phyloP scores from a whole-genome alignment of 2,888 invertebrate genomes.

The Spisula subtruncata region DNA sequence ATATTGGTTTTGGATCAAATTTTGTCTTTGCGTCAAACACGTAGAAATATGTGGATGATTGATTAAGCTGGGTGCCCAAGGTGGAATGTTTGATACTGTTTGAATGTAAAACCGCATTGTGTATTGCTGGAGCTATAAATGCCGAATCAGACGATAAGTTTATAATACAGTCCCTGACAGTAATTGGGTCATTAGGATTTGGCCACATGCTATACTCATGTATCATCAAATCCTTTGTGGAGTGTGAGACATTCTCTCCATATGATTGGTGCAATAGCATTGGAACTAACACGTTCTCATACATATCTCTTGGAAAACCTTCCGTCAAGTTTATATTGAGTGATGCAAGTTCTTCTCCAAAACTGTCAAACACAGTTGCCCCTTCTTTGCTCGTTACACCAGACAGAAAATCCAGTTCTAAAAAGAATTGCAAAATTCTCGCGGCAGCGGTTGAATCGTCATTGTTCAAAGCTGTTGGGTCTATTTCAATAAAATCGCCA shows the following conservation, averaged over 20 bases:
- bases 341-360: conserved; percentile 1
- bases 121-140: conserved; percentile 97
- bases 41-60: conserved; percentile 73
- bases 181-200: conserved; percentile 89
- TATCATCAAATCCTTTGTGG: conserved; percentile 45
- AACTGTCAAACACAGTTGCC: neutral
- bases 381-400: conserved; percentile 66
- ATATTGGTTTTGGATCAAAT: conserved; percentile 76
- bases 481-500: conserved; percentile 94
- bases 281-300: conserved; percentile 46
- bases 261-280: neutral
- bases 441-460: conserved; percentile 95
- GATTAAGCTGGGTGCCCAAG: neutral
- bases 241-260: neutral
- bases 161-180: conserved; percentile 95
- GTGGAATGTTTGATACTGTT: conserved; percentile 90
- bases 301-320: conserved; percentile 48
- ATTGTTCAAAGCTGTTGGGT: conserved; percentile 94
- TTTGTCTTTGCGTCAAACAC: conserved; percentile 75
- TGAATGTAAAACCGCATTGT: conserved; percentile 89
- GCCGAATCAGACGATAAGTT: conserved; percentile 97
- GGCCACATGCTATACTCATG: conserved; percentile 56
- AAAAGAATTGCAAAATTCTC: conserved; percentile 90
- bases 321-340: conserved; percentile 23
- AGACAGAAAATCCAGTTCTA: conserved; percentile 58